A percentile compares a stretch with the other conserved stretches of the same genome.
Conservation (phyloP, 2,113 vertebrate genomes). For the Rhynchomys soricoides region DNA sequence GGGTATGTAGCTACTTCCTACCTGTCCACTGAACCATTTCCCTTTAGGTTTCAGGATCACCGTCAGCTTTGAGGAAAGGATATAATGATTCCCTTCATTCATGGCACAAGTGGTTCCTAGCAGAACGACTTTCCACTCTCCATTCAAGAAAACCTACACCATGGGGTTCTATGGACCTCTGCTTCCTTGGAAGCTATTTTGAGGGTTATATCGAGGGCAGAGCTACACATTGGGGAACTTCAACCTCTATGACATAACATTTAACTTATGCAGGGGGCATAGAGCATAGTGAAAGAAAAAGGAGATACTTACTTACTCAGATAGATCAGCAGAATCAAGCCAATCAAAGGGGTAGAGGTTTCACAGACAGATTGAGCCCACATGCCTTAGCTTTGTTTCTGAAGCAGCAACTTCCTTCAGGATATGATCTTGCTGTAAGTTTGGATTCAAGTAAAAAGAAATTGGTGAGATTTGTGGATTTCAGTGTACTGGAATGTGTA, state of each 20-base stretch:
- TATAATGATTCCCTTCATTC: background rate
- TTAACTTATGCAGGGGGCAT: background rate
- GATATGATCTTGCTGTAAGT: too few relatives aligned
- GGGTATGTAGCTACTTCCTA: background rate
- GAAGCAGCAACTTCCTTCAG: background rate
- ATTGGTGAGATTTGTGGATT: background rate
- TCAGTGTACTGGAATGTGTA: background rate
- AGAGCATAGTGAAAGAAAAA: background rate
- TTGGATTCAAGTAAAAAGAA: too few relatives aligned
- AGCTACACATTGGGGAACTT: background rate
- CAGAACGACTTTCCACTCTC: background rate
- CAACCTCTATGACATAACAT: background rate
- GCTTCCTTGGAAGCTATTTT: background rate
- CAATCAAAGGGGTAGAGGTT: background rate
- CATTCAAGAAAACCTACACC: background rate
- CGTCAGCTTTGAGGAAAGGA: background rate
- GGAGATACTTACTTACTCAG: background rate
- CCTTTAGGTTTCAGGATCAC: background rate
- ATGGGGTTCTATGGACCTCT: background rate
- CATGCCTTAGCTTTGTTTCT: background rate
- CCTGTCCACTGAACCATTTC: background rate
- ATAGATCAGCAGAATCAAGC: background rate
- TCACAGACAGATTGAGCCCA: background rate
- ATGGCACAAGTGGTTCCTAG: background rate
- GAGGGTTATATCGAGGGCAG: background rate